phyloP scores from a whole-genome alignment of 2,797 vertebrate genomes.

The Scleropages formosus region DNA sequence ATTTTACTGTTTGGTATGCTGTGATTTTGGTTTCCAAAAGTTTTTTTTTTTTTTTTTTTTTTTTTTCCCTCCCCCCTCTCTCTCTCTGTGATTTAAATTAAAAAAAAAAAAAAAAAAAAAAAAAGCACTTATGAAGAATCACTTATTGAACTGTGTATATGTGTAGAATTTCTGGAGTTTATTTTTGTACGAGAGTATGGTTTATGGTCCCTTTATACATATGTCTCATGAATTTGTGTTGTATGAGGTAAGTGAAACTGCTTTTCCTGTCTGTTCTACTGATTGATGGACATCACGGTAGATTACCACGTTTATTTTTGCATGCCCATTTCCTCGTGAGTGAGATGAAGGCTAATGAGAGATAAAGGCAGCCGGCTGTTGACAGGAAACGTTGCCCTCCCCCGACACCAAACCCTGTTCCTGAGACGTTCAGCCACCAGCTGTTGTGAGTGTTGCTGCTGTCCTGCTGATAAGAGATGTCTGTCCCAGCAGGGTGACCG shows the following conservation, averaged over 20 bases:
- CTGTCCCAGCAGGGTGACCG: no score
- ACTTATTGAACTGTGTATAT: no score
- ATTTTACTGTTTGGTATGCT: no score
- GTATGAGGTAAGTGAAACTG: conserved; percentile 26
- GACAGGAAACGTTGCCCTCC: conserved; percentile 41
- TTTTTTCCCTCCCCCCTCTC: no score
- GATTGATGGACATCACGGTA: conserved; percentile 24
- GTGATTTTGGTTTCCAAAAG: no score
- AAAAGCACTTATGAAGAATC: no score
- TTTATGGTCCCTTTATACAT: no score
- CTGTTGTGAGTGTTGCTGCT: neutral
- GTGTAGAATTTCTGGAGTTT: no score
- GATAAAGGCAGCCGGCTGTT: conserved; percentile 35
- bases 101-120: no score
- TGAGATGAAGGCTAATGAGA: conserved; percentile 27
- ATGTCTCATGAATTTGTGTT: neutral
- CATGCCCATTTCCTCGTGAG: conserved; percentile 35
- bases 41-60: no score
- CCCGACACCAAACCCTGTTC: neutral
- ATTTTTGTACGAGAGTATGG: no score
- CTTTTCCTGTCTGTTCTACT: conserved; percentile 11
- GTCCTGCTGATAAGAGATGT: neutral
- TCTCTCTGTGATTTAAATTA: no score
- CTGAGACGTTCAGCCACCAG: neutral
- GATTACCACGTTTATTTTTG: conserved; percentile 34